A percentile compares a stretch with the other conserved stretches of the same genome.
Conservation (phyloP, 1,140 invertebrate genomes). For the Lysiphlebus fabarum region DNA sequence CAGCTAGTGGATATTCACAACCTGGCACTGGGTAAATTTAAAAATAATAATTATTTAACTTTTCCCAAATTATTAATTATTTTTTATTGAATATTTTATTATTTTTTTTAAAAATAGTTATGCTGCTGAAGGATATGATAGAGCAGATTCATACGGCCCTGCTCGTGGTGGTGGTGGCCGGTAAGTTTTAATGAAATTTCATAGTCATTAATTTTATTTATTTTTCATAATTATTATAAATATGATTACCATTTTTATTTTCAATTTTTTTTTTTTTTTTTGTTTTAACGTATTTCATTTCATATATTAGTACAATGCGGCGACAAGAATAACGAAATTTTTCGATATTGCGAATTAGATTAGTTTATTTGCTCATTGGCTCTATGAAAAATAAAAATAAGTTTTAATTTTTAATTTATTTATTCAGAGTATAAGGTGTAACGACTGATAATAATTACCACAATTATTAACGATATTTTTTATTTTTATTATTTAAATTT, state of each 20-base stretch:
- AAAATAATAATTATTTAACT: constrained; percentile 14
- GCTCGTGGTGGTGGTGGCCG: constrained; percentile 46
- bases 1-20: constrained; percentile 48
- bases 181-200: constrained; percentile 41
- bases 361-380: constrained; percentile 1
- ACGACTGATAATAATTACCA: constrained; percentile 25
- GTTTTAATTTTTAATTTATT: not conserved
- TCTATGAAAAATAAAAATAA: constrained; percentile 3
- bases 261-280: no score
- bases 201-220: constrained; percentile 5
- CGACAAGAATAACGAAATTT: not conserved
- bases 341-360: not conserved
- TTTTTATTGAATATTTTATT: no score
- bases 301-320: no score
- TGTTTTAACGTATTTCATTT: no score
- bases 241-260: not conserved
- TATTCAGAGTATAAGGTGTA: constrained; percentile 52
- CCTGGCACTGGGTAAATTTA: constrained; percentile 48
- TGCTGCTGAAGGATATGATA: constrained; percentile 46
- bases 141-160: constrained; percentile 51
- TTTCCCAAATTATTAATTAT: no score
- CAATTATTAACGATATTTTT: not conserved
- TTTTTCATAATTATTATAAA: constrained; percentile 2
- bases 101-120: no score
- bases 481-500: not conserved